Evolutionary conservation across 1,140 invertebrate genomes (phyloP).

Genomic region (Dendroctonus valens): DNA sequence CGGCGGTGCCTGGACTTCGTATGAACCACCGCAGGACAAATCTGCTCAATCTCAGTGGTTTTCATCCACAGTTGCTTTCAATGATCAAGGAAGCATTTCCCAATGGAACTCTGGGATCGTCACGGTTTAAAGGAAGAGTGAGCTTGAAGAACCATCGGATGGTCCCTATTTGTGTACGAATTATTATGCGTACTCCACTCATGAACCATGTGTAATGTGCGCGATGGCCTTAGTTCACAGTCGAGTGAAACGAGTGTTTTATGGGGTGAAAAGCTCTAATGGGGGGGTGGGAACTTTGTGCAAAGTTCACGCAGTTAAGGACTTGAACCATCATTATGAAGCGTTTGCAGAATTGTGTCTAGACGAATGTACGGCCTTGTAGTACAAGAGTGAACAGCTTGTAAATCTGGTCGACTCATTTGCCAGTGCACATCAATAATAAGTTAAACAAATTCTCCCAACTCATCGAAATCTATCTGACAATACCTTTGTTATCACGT

Average conservation of each 20-base stretch:
- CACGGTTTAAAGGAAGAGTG: conserved; percentile 48
- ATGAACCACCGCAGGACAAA: neutral
- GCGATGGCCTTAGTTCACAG: conserved; percentile 92
- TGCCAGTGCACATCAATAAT: too few relatives aligned
- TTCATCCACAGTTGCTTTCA: conserved; percentile 37
- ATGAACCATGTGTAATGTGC: conserved; percentile 92
- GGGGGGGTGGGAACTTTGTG: conserved; percentile 72
- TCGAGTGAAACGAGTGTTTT: conserved; percentile 80
- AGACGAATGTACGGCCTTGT: conserved; percentile 31
- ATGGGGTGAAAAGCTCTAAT: conserved; percentile 55
- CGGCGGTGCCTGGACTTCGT: conserved; percentile 67
- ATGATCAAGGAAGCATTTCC: conserved; percentile 39
- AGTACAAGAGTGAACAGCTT: too few relatives aligned
- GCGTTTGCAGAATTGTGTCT: conserved; percentile 57
- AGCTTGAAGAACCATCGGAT: conserved; percentile 43
- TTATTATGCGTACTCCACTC: conserved; percentile 79
- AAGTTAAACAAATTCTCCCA: too few relatives aligned
- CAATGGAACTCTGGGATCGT: conserved; percentile 40
- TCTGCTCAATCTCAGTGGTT: conserved; percentile 33
- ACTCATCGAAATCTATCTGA: too few relatives aligned
- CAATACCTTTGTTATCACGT: too few relatives aligned
- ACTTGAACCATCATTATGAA: conserved; percentile 90
- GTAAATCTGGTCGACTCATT: too few relatives aligned
- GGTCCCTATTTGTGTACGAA: conserved; percentile 86
- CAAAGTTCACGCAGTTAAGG: conserved; percentile 73